phyloP scores from a whole-genome alignment of 2,113 vertebrate genomes.

The Cryptomyrus ogoouensis region DNA sequence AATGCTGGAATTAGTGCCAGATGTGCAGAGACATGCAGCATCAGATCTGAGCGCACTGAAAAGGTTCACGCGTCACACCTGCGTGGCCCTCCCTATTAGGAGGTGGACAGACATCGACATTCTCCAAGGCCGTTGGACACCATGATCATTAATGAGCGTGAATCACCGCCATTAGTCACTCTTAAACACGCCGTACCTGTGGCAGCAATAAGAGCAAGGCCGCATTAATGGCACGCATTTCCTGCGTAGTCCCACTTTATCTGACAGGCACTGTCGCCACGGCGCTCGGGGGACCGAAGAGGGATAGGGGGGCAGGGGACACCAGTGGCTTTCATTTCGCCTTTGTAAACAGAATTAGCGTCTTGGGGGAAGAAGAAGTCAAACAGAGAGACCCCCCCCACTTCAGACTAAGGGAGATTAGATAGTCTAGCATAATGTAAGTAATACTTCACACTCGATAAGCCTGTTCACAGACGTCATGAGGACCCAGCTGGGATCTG shows the following conservation, averaged over 20 bases:
- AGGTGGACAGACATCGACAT: neutral
- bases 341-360: neutral
- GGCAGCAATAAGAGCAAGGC: neutral
- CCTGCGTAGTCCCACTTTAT: neutral
- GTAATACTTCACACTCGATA: slow-evolving; percentile 4
- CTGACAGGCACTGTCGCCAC: neutral
- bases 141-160: neutral
- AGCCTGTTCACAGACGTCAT: neutral
- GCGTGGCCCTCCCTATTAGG: too few species aligned
- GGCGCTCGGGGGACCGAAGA: neutral
- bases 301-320: neutral
- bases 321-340: neutral
- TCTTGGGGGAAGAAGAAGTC: neutral
- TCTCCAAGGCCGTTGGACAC: neutral
- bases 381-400: neutral
- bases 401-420: slow-evolving; percentile 1
- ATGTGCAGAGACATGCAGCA: neutral
- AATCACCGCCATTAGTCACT: neutral
- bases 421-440: neutral
- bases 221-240: neutral
- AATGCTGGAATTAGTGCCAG: neutral
- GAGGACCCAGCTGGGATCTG: neutral
- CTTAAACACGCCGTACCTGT: neutral
- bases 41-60: neutral
- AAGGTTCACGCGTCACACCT: neutral